A percentile compares a stretch with the other conserved stretches of the same genome.
These are phyloP conservation scores for Eilema sororculum DNA, from an alignment of 2,888 invertebrate species.

Conservation along the genomic window DNA sequence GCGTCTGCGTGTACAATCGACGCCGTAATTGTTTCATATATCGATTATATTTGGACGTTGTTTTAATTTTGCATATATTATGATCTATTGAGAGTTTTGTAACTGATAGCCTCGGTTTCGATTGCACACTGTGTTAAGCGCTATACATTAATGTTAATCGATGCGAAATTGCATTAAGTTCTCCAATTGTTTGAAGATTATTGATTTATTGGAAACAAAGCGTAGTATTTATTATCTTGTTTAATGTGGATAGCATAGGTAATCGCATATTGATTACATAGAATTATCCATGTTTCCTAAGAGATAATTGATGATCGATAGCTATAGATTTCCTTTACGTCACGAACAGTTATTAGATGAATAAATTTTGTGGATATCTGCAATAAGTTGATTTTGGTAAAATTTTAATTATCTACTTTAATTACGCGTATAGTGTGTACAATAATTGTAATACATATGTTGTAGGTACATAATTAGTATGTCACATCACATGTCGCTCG, in stretches of 20 bases:
- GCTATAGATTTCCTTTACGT: too few species aligned
- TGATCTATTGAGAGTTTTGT: constrained; percentile 26
- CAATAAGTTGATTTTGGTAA: too few species aligned
- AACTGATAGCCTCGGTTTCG: constrained; percentile 21
- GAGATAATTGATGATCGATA: not conserved
- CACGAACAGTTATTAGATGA: too few species aligned
- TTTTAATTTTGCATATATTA: constrained; percentile 43
- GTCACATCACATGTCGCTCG: too few species aligned
- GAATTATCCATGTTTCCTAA: not conserved
- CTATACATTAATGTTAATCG: constrained; percentile 8
- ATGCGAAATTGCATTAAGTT: not conserved
- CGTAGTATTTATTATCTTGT: not conserved
- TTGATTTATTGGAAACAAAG: not conserved
- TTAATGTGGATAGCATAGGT: not conserved
- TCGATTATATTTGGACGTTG: constrained; percentile 37
- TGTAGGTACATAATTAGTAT: too few species aligned
- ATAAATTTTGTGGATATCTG: too few species aligned
- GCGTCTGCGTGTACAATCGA: constrained; percentile 46
- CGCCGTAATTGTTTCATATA: constrained; percentile 39
- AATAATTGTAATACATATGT: too few species aligned
- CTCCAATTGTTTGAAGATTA: not conserved
- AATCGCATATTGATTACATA: not conserved
- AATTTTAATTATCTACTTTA: too few species aligned
- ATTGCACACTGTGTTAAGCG: constrained; percentile 31
- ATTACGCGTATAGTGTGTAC: too few species aligned